These are phyloP conservation scores for Cyanoramphus novaezelandiae DNA, from an alignment of 2,113 vertebrate genomes.

Conservation along the genomic window DNA sequence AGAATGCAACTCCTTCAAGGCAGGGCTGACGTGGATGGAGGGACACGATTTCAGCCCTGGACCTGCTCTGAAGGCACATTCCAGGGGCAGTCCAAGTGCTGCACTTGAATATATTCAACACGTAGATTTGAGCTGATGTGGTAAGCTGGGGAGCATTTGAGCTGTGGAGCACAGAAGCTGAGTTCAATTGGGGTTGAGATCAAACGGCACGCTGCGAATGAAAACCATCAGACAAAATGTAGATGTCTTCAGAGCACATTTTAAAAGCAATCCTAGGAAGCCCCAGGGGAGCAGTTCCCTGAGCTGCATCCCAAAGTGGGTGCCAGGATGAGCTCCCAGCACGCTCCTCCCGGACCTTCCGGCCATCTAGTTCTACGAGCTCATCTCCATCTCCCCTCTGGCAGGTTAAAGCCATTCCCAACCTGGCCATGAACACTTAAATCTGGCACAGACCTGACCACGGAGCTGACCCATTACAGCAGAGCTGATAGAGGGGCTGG, in stretches of 20 bases:
- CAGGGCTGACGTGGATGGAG: background rate
- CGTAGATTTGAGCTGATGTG: rapidly evolving
- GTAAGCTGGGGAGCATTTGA: background rate
- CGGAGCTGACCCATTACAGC: background rate
- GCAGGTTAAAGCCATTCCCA: background rate
- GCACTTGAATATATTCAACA: background rate
- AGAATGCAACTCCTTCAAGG: background rate
- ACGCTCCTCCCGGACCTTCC: background rate
- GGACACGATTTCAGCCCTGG: rapidly evolving
- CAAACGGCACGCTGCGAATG: background rate
- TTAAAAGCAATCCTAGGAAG: background rate
- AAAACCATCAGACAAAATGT: background rate
- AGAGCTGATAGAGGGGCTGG: background rate
- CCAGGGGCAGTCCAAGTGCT: rapidly evolving
- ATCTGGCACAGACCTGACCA: background rate
- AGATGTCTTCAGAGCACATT: background rate
- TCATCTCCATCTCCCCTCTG: background rate
- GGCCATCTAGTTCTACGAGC: background rate
- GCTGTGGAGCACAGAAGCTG: background rate
- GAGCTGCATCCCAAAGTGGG: background rate
- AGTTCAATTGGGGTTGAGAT: background rate
- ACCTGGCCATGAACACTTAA: background rate
- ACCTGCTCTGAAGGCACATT: background rate
- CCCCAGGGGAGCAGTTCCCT: background rate
- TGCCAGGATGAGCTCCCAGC: background rate